Evolutionary conservation across 2,797 vertebrate genomes (phyloP).

Genomic region (Hypotaenidia okinawae): DNA sequence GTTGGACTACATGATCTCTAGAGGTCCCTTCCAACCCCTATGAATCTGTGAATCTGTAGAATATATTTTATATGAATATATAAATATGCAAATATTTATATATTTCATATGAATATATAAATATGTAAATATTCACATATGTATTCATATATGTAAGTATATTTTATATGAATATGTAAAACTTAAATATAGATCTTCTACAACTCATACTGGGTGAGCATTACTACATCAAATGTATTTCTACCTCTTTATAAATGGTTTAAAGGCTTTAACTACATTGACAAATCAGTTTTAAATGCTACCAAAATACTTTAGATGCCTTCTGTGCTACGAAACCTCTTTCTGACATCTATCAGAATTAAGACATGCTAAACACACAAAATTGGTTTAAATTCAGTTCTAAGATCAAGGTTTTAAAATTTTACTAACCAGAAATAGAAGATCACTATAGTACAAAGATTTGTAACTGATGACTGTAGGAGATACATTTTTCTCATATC

Average conservation of each 20-base stretch:
- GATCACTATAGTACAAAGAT: background rate
- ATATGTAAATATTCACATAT: background rate
- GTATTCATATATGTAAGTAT: no score
- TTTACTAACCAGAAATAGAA: background rate
- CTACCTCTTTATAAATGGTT: background rate
- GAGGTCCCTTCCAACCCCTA: no score
- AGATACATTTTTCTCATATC: background rate
- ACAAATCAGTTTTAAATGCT: background rate
- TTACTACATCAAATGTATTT: background rate
- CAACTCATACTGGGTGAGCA: background rate
- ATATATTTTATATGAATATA: background rate
- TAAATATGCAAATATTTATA: background rate
- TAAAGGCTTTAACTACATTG: background rate
- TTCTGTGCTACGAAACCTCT: background rate
- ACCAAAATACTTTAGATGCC: background rate
- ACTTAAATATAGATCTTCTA: background rate
- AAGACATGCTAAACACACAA: background rate
- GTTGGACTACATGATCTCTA: no score
- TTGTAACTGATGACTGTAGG: background rate
- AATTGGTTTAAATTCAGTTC: background rate
- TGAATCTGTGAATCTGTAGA: no score
- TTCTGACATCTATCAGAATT: background rate
- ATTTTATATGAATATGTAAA: background rate
- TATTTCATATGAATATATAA: background rate
- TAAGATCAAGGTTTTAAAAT: background rate